Percentiles rank a stretch among this genome's conserved stretches.
Evolutionary conservation across 2,797 vertebrate species (phyloP).

Genomic region (Danio jaintianensis): DNA sequence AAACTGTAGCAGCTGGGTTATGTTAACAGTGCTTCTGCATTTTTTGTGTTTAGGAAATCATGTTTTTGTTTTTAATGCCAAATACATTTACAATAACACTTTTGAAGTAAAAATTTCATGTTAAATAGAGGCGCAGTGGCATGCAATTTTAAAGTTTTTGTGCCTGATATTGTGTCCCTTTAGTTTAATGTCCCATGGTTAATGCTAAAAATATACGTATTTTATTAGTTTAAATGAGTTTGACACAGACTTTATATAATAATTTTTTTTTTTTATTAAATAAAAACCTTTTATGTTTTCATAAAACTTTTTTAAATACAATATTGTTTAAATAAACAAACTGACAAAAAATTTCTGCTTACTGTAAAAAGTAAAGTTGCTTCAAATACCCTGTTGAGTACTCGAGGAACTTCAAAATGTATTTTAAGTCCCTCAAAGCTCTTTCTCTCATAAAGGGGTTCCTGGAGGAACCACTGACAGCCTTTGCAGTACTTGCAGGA

Average conservation of each 20-base stretch:
- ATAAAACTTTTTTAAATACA: not conserved
- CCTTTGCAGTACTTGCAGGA: too few species aligned
- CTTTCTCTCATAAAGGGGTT: too few species aligned
- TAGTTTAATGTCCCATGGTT: not conserved
- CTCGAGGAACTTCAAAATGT: too few species aligned
- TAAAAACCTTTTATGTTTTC: not conserved
- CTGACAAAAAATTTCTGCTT: too few species aligned
- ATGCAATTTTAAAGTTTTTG: not conserved
- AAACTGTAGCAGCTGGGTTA: constrained; percentile 28
- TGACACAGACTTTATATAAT: not conserved
- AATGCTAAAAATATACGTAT: not conserved
- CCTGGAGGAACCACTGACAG: too few species aligned
- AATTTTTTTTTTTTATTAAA: not conserved
- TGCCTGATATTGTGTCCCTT: not conserved
- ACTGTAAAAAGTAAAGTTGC: too few species aligned
- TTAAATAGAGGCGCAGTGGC: not conserved
- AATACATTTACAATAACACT: not conserved
- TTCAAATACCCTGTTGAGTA: too few species aligned
- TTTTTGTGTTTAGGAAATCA: not conserved
- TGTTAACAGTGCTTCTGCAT: constrained; percentile 2
- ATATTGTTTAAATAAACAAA: too few species aligned
- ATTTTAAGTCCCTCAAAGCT: too few species aligned
- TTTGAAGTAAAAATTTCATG: not conserved
- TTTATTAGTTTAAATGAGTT: not conserved
- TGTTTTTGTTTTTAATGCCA: not conserved